phyloP scores from a whole-genome alignment of 2,113 vertebrate species.

The Motacilla alba region DNA sequence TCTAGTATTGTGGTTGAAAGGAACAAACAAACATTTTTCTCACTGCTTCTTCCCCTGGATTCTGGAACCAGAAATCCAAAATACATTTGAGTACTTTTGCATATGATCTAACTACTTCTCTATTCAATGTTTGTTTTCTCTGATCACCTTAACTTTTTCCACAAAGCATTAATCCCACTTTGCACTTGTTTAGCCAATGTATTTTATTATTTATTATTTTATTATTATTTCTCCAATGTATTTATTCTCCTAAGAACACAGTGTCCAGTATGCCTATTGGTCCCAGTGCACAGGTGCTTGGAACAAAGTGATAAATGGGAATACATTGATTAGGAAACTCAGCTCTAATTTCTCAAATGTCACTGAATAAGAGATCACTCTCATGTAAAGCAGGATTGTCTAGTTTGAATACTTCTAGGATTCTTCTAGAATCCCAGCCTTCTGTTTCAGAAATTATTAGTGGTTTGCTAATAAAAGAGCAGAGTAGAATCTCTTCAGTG shows the following conservation, averaged over 20 bases:
- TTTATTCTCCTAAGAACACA: not conserved
- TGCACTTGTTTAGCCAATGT: not conserved
- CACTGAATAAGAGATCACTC: constrained; percentile 1
- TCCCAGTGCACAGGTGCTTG: not conserved
- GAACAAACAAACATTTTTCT: not conserved
- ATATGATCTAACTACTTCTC: not conserved
- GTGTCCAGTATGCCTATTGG: not conserved
- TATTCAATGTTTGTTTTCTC: not conserved
- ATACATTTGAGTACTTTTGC: not conserved
- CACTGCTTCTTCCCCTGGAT: not conserved
- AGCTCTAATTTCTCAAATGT: constrained; percentile 10
- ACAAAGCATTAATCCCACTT: not conserved
- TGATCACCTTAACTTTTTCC: not conserved
- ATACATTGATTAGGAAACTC: constrained; percentile 10
- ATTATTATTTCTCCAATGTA: too few relatives aligned
- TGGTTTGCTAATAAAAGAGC: not conserved
- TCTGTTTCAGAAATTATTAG: not conserved
- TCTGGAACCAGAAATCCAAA: not conserved
- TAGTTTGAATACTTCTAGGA: not conserved
- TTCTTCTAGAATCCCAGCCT: not conserved
- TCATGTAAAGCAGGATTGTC: not conserved
- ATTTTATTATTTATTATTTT: not conserved
- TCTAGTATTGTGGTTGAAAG: not conserved
- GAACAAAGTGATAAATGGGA: not conserved
- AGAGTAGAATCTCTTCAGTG: not conserved